These are phyloP conservation scores for Paramacrobiotus metropolitanus DNA, from an alignment of 1,140 invertebrate genomes.

Conservation along the genomic window DNA sequence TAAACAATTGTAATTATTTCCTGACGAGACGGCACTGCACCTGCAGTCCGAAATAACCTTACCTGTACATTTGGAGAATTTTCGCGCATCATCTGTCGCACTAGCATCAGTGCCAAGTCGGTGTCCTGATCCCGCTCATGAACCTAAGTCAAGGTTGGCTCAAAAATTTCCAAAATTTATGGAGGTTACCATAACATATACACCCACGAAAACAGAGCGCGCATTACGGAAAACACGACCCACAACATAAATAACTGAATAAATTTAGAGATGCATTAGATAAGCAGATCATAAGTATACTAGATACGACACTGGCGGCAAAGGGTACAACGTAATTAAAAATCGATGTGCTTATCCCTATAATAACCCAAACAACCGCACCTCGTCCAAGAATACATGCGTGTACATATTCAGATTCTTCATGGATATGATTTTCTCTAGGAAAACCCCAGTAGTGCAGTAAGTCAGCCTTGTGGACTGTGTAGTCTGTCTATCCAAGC, in stretches of 20 bases:
- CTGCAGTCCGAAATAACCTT: slow-evolving; percentile 7
- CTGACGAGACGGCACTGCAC: neutral
- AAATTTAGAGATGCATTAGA: too few species aligned
- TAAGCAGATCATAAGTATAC: too few species aligned
- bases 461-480: slow-evolving; percentile 55
- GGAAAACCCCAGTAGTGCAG: slow-evolving; percentile 48
- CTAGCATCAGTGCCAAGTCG: slow-evolving; percentile 65
- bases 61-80: slow-evolving; percentile 43
- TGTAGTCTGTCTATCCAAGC: slow-evolving; percentile 32
- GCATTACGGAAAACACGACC: too few species aligned
- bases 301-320: too few species aligned
- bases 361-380: too few species aligned
- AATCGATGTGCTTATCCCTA: too few species aligned
- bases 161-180: too few species aligned
- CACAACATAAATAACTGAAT: too few species aligned
- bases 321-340: too few species aligned
- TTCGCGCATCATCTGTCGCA: slow-evolving; percentile 44
- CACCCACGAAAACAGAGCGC: too few species aligned
- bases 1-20: slow-evolving; percentile 9
- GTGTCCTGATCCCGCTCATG: slow-evolving; percentile 85
- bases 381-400: slow-evolving; percentile 74
- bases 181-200: too few species aligned
- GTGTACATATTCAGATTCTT: slow-evolving; percentile 38
- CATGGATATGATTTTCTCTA: slow-evolving; percentile 35
- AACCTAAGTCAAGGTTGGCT: too few species aligned